Evolutionary conservation across 2,797 vertebrate genomes (phyloP), one percentile per base, ranked within the genome.

Genomic region (Cephalopachus bancanus): DNA sequence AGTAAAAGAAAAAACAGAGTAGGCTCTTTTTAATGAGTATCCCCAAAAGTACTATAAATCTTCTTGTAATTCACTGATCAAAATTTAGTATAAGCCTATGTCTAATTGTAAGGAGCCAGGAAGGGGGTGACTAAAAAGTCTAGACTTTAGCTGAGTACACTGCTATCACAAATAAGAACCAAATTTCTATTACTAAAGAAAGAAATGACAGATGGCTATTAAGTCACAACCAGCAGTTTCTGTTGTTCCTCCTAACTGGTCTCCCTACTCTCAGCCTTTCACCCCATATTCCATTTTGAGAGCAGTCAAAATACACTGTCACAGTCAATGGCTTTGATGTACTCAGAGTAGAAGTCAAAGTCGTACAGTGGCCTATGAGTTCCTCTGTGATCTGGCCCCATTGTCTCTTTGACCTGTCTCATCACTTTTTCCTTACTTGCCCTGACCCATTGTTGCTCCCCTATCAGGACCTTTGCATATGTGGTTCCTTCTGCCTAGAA

Each of bases 241-340:
- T 26, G 3, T 22, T 60, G 3, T 80, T 37, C 57, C 67, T 84
- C 65, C 37, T 69, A 28, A 49, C 22, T 59, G 7, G 1, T 33
- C 33, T 78, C 44, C 53, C n/a, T 12, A n/a, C 51, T 80, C 28
- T 62, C 33, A 83, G 20, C 10, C 51, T 78, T 65, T 67, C 10
- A 4, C 11, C 20, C 37, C 51, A 1, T 79, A 4, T 57, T 76
- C 30, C 0, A 0, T 33, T 33, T 0, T 67, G 22, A 16, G 19
- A 53, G 30, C 28, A 90, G 71, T 26, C 65, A 19, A 51, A 95
- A 60, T 24, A 28, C 7, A 17, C 53, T 53, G 49, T 30, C n/a
- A 26, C 44, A 44, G 37, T 65, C 71, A 30, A 1, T 57, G 64
- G 74, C 17, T 92, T 51, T 71, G 26, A 26, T 10, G 3, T 24